Conservation (phyloP, 2,113 vertebrate genomes). For the Oxyura jamaicensis region DNA sequence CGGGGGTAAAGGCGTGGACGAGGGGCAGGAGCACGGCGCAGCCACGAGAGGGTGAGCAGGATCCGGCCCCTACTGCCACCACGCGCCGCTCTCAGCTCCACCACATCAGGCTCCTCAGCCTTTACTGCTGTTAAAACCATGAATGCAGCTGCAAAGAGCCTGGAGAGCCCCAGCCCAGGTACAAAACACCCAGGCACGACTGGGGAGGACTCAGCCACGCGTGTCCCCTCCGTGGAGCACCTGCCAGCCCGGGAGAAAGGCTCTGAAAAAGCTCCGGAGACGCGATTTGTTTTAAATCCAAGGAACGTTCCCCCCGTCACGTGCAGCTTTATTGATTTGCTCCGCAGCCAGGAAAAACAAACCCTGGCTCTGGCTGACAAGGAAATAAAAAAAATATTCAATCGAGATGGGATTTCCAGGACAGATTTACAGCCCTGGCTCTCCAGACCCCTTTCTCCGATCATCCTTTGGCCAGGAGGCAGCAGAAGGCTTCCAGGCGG, state of each 20-base stretch:
- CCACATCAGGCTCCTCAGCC: neutral
- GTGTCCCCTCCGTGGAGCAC: fast-evolving
- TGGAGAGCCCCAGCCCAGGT: fast-evolving
- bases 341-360: neutral
- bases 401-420: neutral
- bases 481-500: neutral
- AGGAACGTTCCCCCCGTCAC: neutral
- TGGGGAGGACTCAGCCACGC: fast-evolving
- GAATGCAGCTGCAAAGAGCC: neutral
- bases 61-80: neutral
- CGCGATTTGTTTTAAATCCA: neutral
- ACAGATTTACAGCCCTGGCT: neutral
- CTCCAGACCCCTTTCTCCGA: fast-evolving
- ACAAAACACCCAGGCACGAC: neutral
- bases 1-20: neutral
- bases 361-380: neutral
- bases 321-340: neutral
- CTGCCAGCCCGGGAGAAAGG: fast-evolving
- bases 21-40: neutral
- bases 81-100: fast-evolving
- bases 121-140: neutral
- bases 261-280: neutral
- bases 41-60: fast-evolving
- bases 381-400: neutral
- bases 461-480: neutral